These are phyloP conservation scores for Andrena bucephala DNA, from an alignment of 2,888 invertebrate genomes.

Conservation along the genomic window DNA sequence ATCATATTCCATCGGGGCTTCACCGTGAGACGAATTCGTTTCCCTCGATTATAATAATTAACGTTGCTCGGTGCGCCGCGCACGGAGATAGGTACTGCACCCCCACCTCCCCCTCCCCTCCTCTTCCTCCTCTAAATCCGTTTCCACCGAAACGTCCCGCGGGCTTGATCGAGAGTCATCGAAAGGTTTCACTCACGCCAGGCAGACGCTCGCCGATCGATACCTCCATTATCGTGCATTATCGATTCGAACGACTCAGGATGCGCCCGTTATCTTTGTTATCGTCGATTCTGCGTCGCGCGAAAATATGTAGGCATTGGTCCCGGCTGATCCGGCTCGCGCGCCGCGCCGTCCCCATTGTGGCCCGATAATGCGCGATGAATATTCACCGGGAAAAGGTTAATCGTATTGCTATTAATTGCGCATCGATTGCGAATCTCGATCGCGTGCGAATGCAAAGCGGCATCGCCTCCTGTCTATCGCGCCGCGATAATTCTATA, in stretches of 20 bases:
- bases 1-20: slow-evolving; percentile 58
- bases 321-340: too few species aligned
- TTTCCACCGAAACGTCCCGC: slow-evolving; percentile 4
- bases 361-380: slow-evolving; percentile 75
- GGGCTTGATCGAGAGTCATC: background rate
- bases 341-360: slow-evolving; percentile 61
- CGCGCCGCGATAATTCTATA: slow-evolving; percentile 28
- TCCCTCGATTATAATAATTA: slow-evolving; percentile 34
- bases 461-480: slow-evolving; percentile 19
- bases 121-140: background rate
- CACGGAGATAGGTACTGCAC: too few species aligned
- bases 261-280: slow-evolving; percentile 17
- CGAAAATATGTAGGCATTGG: slow-evolving; percentile 18
- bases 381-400: slow-evolving; percentile 80
- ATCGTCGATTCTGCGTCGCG: slow-evolving; percentile 42
- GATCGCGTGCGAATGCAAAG: slow-evolving; percentile 23
- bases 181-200: background rate
- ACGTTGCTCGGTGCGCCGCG: background rate
- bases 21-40: slow-evolving; percentile 50
- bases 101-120: too few species aligned
- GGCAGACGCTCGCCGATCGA: slow-evolving; percentile 3
- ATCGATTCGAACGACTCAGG: slow-evolving; percentile 1
- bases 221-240: slow-evolving; percentile 22
- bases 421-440: slow-evolving; percentile 70
- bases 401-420: slow-evolving; percentile 79